A percentile compares a stretch with the other conserved stretches of the same genome.
Conservation (phyloP, 2,797 vertebrate genomes). For the Lacerta bilineata region DNA sequence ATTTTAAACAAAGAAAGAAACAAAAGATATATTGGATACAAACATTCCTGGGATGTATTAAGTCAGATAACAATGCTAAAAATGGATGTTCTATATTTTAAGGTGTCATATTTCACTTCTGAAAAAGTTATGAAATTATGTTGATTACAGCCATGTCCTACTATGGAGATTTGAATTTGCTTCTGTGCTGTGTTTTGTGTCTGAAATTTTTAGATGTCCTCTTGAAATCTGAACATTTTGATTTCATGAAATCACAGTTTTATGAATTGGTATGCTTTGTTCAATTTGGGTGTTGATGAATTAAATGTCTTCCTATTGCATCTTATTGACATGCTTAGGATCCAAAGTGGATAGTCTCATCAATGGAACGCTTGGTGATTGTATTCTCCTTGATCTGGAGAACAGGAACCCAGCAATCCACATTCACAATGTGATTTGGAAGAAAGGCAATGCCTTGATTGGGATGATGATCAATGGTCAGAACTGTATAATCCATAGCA, state of each 20-base stretch:
- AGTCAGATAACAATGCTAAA: not conserved
- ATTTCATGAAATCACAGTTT: not conserved
- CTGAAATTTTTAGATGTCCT: not conserved
- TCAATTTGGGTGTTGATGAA: not conserved
- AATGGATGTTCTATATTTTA: not conserved
- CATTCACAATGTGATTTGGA: not conserved
- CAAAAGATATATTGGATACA: not conserved
- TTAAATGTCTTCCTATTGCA: not conserved
- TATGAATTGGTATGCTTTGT: not conserved
- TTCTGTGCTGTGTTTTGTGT: not conserved
- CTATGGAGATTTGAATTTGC: not conserved
- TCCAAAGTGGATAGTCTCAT: not conserved
- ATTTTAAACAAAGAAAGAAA: not conserved
- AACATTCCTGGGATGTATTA: not conserved
- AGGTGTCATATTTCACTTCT: not conserved
- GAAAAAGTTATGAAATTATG: not conserved
- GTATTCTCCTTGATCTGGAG: constrained; percentile 39
- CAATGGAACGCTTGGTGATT: constrained; percentile 27
- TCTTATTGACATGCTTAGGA: not conserved
- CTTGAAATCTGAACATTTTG: not conserved
- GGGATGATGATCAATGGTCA: constrained; percentile 6
- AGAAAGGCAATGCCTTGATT: not conserved
- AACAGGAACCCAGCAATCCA: not conserved
- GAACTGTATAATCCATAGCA: rapidly evolving
- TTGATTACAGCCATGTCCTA: not conserved